phyloP scores from a whole-genome alignment of 1,140 invertebrate genomes.

The Neelides sp. region DNA sequence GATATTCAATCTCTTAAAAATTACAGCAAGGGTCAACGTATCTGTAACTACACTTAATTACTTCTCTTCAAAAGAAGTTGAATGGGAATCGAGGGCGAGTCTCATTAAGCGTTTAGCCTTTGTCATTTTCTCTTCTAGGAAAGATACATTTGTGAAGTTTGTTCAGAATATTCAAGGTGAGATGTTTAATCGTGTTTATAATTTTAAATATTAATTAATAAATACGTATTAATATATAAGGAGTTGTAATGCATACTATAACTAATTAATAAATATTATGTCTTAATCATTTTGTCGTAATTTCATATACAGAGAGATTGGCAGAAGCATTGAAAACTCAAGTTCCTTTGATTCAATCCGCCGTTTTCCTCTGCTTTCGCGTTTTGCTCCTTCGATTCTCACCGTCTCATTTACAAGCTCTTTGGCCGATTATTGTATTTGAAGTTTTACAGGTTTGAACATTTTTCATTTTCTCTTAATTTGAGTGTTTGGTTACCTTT shows the following conservation, averaged over 20 bases:
- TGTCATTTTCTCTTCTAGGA: conserved; percentile 80
- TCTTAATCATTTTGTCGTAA: conserved; percentile 13
- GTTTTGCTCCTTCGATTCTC: conserved; percentile 79
- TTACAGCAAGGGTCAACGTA: conserved; percentile 21
- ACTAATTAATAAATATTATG: conserved; percentile 7
- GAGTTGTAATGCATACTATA: too few species aligned
- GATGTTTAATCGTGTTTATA: conserved; percentile 1
- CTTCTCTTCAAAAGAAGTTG: conserved; percentile 70
- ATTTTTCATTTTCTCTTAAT: not conserved
- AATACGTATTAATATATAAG: conserved; percentile 11
- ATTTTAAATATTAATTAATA: not conserved
- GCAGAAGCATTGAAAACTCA: conserved; percentile 69
- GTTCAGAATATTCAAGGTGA: conserved; percentile 89
- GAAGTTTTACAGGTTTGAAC: conserved; percentile 71
- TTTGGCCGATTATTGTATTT: conserved; percentile 89
- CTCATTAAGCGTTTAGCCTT: conserved; percentile 78
- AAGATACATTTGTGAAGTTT: conserved; percentile 81
- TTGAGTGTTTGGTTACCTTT: too few species aligned
- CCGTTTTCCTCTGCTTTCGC: conserved; percentile 82
- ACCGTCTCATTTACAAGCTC: conserved; percentile 67
- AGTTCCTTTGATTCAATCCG: conserved; percentile 68
- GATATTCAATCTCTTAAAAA: too few species aligned
- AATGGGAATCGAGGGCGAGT: conserved; percentile 75
- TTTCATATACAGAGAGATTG: conserved; percentile 71
- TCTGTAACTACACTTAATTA: conserved; percentile 39